A percentile compares a stretch with the other conserved stretches of the same genome.
Conservation (phyloP, 2,888 invertebrate species). For the Belgica antarctica region DNA sequence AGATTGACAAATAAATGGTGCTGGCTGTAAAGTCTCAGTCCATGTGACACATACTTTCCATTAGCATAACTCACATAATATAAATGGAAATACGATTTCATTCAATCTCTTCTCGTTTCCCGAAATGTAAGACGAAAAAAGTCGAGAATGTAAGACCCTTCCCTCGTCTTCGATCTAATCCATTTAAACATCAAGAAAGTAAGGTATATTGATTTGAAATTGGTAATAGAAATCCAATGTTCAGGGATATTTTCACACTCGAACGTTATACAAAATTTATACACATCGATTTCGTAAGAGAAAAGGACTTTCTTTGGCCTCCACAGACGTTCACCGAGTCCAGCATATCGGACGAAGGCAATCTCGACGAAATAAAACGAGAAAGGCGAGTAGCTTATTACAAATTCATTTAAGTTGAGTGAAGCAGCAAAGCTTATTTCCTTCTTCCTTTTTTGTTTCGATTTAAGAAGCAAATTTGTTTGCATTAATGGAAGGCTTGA, state of each 20-base stretch:
- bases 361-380: no score
- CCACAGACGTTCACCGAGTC: not conserved
- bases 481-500: no score
- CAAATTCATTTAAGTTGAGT: slow-evolving; percentile 35
- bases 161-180: slow-evolving; percentile 29
- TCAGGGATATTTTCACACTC: slow-evolving; percentile 30
- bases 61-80: slow-evolving; percentile 42
- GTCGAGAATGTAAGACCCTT: not conserved
- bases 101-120: slow-evolving; percentile 26
- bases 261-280: not conserved
- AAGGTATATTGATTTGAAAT: slow-evolving; percentile 43
- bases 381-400: slow-evolving; percentile 41
- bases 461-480: not conserved
- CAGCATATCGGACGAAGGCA: slow-evolving; percentile 37
- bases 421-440: slow-evolving; percentile 26
- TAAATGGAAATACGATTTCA: slow-evolving; percentile 40
- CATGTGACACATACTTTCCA: slow-evolving; percentile 42
- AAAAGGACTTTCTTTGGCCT: not conserved
- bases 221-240: slow-evolving; percentile 38
- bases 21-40: slow-evolving; percentile 18
- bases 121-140: not conserved
- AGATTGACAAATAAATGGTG: slow-evolving; percentile 39
- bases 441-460: not conserved
- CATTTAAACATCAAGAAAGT: slow-evolving; percentile 44
- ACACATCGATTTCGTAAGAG: not conserved